These are phyloP conservation scores for Leptopilina clavipes DNA, from an alignment of 1,140 invertebrate species.

Conservation along the genomic window DNA sequence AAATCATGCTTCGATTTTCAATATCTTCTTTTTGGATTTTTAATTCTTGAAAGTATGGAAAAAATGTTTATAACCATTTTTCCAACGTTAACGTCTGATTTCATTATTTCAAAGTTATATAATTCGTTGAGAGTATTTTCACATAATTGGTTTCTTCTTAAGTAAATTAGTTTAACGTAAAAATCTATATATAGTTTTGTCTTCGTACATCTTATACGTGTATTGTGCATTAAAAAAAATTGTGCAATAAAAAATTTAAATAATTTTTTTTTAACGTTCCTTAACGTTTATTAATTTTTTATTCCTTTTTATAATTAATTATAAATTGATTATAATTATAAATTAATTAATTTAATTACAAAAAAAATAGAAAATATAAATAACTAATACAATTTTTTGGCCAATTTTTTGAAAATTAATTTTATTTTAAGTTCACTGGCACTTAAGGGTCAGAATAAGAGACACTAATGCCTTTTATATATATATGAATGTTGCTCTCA, in stretches of 20 bases:
- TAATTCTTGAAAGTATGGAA: too few relatives aligned
- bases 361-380: too few relatives aligned
- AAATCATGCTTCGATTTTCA: too few relatives aligned
- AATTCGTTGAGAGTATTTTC: neutral
- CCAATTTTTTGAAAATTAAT: neutral
- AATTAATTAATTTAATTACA: too few relatives aligned
- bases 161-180: slow-evolving; percentile 6
- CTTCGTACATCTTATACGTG: neutral
- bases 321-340: too few relatives aligned
- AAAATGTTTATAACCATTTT: neutral
- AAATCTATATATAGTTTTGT: neutral
- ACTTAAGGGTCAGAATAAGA: neutral
- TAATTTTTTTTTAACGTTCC: too few relatives aligned
- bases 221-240: too few relatives aligned
- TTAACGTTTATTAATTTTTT: too few relatives aligned
- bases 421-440: neutral
- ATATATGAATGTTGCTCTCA: neutral
- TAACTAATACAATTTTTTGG: too few relatives aligned
- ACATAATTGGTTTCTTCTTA: neutral
- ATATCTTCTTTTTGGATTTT: too few relatives aligned
- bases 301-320: too few relatives aligned
- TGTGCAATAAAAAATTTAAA: too few relatives aligned
- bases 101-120: neutral
- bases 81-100: neutral
- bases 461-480: neutral